Evolutionary conservation across 2,888 invertebrate genomes (phyloP), one percentile per base, ranked within the genome.

Genomic region (Argyresthia goedartella): DNA sequence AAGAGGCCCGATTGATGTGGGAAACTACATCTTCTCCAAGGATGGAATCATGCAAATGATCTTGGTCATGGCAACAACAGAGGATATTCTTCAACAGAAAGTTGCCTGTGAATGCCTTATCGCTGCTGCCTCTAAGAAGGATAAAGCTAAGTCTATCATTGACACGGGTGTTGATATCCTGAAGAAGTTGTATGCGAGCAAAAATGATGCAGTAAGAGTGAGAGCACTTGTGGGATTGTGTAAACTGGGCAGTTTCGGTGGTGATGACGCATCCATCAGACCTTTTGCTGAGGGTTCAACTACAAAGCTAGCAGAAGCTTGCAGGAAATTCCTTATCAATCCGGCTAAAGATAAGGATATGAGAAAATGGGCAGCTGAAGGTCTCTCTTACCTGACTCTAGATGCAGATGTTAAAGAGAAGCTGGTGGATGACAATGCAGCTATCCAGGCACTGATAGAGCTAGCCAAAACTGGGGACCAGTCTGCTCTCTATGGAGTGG

Each of bases 331-430:
- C 72, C 80, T 98, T 49, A 89, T 96, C 0, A 96, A 96, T 75
- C 94, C 96, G 0, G 89, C 91, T 8, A 95, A 96, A 70, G 94
- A 98, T 67, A 90, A 91, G 59, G 97, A 97, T 67, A 92, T 97
- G 71, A 89, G 96, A 49, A 94, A 95, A 66, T 99, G 98, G 98
- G 97, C 98, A 0, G 95, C 96, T 8, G 98, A 99, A 86, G 98
- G 98, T 1, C 88, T 99, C 6, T 97, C 98, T 0, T 99, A 98
- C 71, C 87, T 99, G 7, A 97, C 98, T 0, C 88, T 99, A 53
- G 99, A 99, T 86, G 99, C 98, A 9, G 99, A 99, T 76, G 97
- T 99, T 0, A 99, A 99, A 73, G 99, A 99, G 73, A 97, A 96
- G 73, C 78, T 99, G 42, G 92, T 97, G 47, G 94, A 95, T 69